Percentiles rank a stretch among this genome's conserved stretches.
These are phyloP conservation scores for Anthoscopus minutus DNA, from an alignment of 2,113 vertebrate genomes.

Conservation along the genomic window DNA sequence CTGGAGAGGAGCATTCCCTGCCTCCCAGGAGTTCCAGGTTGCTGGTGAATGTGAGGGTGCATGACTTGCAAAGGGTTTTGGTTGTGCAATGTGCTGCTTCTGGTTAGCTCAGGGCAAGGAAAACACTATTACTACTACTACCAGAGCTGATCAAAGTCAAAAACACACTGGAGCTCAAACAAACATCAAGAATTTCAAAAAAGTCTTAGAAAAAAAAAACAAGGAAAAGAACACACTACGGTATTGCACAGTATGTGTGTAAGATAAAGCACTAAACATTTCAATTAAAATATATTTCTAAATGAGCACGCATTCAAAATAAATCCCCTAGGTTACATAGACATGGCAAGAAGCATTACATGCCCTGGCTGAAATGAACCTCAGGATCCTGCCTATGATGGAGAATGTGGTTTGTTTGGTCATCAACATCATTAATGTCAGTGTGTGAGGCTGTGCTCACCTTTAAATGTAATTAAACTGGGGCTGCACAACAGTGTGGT, in stretches of 20 bases:
- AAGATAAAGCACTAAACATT: constrained; percentile 50
- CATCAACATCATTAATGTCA: background rate
- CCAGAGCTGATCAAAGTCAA: background rate
- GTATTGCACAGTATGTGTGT: constrained; percentile 56
- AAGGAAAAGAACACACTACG: constrained; percentile 23
- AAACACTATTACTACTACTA: background rate
- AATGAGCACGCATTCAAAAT: constrained; percentile 22
- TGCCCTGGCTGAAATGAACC: background rate
- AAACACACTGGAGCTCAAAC: background rate
- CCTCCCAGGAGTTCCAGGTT: background rate
- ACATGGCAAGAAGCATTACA: background rate
- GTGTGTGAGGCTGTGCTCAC: background rate
- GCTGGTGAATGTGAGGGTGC: background rate
- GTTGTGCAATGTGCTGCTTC: constrained; percentile 25
- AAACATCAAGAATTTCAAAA: background rate
- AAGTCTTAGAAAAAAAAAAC: background rate
- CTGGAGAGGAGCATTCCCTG: background rate
- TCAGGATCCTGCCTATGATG: constrained; percentile 1
- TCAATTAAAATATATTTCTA: constrained; percentile 51
- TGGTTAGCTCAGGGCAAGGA: constrained; percentile 36
- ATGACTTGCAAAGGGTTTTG: background rate
- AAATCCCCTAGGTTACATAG: constrained; percentile 14
- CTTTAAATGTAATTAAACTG: background rate
- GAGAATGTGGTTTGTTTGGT: background rate
- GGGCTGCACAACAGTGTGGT: background rate